Evolutionary conservation across 2,113 vertebrate species (phyloP), one percentile per base, ranked within the genome.

Genomic region (Thamnophis sirtalis): DNA sequence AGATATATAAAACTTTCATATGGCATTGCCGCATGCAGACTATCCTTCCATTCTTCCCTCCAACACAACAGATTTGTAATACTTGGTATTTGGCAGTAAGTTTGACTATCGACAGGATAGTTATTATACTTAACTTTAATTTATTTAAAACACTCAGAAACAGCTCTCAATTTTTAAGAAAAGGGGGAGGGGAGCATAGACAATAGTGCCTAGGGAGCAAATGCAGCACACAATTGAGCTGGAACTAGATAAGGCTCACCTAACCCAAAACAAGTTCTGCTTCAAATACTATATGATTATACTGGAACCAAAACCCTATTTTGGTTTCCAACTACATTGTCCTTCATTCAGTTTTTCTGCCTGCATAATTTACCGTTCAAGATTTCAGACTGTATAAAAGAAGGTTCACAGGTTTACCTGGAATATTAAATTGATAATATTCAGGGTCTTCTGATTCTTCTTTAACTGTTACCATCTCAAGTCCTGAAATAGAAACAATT

Each of bases 371-470:
- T 8, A 89, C 43, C 28, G 60, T 0, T n/a, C 43, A 17, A 28
- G 28, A 10, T 80, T 0, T 53, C 50, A 86, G 2, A 1, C 22
- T 73, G 63, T 54, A 0, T 9, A 33, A 48, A 91, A 48, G 91
- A 51, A 91, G 90, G 56, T 13, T 73, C 6, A 21, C 28, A 49
- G n/a, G n/a, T n/a, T 95, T 97, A 98, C 98, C 98, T 97, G 97
- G 96, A 92, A 96, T 87, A 91, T 94, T 97, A 80, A 97, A 97
- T 0, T 97, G 96, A 93, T 97, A 97, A 87, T 98, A 98, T 73
- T 96, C 97, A 22, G 97, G 95, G 73, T 98, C 97, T 90, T 98
- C 97, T 0, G 86, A 93, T 94, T 98, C 98, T 89, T 98, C 97
- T 89, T 98, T 98, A 56, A 98, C 90, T 19, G 96, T 92, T 91